phyloP scores from a whole-genome alignment of 2,113 vertebrate species.

The Alethe diademata region DNA sequence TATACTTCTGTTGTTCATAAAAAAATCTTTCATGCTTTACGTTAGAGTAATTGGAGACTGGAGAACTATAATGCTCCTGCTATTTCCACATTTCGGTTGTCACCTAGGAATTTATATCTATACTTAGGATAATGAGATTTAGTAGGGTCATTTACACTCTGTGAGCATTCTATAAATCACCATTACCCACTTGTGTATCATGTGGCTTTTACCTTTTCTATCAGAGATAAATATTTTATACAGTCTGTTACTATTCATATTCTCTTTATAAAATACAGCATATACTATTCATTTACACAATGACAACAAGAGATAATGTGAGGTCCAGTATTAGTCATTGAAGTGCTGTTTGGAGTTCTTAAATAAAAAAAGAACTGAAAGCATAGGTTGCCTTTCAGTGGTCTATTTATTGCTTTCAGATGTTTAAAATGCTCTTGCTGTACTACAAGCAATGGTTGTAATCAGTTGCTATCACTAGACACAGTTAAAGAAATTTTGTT shows the following conservation, averaged over 20 bases:
- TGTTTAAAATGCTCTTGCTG: background rate
- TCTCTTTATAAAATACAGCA: constrained; percentile 3
- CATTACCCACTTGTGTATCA: background rate
- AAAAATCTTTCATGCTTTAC: constrained; percentile 32
- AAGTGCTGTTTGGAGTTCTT: background rate
- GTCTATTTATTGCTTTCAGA: background rate
- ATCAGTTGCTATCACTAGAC: background rate
- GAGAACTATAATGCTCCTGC: constrained; percentile 35
- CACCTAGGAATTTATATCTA: constrained; percentile 58
- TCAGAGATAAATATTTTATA: background rate
- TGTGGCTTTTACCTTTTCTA: background rate
- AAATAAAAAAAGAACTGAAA: constrained; percentile 12
- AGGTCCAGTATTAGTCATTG: constrained; percentile 2
- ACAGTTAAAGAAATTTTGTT: background rate
- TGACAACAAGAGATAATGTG: background rate
- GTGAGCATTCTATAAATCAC: constrained; percentile 50
- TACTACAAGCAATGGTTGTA: background rate
- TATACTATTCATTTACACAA: constrained; percentile 20
- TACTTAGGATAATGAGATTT: constrained; percentile 62
- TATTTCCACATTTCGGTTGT: constrained; percentile 48
- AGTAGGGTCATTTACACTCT: constrained; percentile 31
- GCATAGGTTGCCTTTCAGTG: background rate
- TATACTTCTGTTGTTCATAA: constrained; percentile 13
- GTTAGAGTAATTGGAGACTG: constrained; percentile 34
- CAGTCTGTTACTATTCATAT: background rate